Evolutionary conservation across 1,140 invertebrate genomes (phyloP).

Genomic region (Atta texana): DNA sequence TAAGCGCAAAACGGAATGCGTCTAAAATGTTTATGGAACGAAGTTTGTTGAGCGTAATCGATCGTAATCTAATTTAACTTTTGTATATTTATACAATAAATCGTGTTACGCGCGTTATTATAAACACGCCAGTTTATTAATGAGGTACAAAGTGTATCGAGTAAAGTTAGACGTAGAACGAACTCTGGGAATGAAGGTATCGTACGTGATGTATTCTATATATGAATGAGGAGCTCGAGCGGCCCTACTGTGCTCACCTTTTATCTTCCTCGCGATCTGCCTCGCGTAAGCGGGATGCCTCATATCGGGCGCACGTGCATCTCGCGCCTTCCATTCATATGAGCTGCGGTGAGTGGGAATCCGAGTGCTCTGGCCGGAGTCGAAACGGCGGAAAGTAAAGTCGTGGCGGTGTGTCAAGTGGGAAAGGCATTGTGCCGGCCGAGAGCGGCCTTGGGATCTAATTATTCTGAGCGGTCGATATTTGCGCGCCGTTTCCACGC

Average conservation of each 20-base stretch:
- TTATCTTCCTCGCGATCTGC: conserved; percentile 41
- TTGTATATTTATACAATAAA: neutral
- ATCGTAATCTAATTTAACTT: neutral
- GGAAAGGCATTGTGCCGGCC: conserved; percentile 72
- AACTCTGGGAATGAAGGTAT: neutral
- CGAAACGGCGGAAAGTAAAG: conserved; percentile 65
- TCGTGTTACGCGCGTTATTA: neutral
- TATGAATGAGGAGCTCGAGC: conserved; percentile 22
- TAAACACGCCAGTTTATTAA: neutral
- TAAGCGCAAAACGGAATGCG: no score
- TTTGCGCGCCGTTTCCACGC: conserved; percentile 45
- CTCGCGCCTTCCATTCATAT: conserved; percentile 46
- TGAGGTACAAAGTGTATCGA: neutral
- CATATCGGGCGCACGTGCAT: conserved; percentile 27
- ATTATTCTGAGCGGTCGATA: conserved; percentile 74
- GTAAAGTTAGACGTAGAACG: neutral
- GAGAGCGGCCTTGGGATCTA: conserved; percentile 75
- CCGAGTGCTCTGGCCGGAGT: neutral
- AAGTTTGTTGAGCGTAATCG: neutral
- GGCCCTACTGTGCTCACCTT: neutral
- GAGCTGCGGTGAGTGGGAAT: conserved; percentile 35
- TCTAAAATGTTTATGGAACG: neutral
- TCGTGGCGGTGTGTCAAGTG: conserved; percentile 52
- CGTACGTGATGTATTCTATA: neutral
- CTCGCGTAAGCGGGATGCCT: conserved; percentile 28